Evolutionary conservation across 2,797 vertebrate species (phyloP), one percentile per base, ranked within the genome.

Genomic region (Bradypodion ventrale): DNA sequence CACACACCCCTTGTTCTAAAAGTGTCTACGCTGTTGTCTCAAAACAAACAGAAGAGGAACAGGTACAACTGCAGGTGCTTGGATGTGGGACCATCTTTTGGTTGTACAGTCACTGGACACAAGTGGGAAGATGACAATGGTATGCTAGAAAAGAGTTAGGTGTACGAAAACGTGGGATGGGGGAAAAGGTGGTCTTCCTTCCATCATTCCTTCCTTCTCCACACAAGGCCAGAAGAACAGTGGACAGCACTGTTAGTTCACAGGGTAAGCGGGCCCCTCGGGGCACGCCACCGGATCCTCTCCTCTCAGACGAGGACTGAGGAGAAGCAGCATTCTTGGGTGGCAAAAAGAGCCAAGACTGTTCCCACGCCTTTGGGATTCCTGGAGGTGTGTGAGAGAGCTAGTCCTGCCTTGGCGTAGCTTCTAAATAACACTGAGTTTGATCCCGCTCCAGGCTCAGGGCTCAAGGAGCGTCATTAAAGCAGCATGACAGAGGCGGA

Each of bases 351-450:
- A 87, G 82, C 85, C 84, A 10, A 5, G 2, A 46, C 66, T 79
- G 35, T 65, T 87, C 86, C 89, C 89, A 89, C 85, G 52, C 76
- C 68, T 35, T 78, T 84, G 73, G 87, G 76, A 91, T 89, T 85
- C 88, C 88, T 77, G 80, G 84, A 87, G 86, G 89, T 88, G n/a
- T n/a, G n/a, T n/a, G 52, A 75, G 23, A 40, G 72, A 44, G 37
- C 16, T 63, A 44, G 83, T 85, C 87, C 84, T 89, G 83, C 90
- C 82, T 63, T 35, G 77, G 90, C 68, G 89, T 42, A 92, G 88
- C 88, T 87, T 85, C 87, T 75, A 73, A 83, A 37, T 88, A 94
- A 94, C 85, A 93, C 92, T 90, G 93, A 93, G 93, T 92, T 91
- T 80, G 37, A 85, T 87, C 85, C 80, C 69, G 0, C 90, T 89